Conservation (phyloP, 2,797 vertebrate species). For the Lerista edwardsae region DNA sequence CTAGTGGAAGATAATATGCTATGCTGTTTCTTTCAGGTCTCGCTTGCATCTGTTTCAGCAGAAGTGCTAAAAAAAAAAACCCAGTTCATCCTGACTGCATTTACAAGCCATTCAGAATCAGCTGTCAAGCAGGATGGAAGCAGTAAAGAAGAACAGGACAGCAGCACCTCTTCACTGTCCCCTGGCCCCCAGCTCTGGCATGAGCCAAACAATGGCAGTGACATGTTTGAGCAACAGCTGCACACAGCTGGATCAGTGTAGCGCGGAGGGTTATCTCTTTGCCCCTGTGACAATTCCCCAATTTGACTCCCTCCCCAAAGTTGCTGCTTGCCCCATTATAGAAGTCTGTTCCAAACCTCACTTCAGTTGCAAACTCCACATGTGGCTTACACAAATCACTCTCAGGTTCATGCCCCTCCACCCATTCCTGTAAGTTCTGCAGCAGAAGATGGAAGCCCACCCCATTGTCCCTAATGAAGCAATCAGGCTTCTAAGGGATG, state of each 20-base stretch:
- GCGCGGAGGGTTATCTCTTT: neutral
- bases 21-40: neutral
- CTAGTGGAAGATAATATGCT: slow-evolving; percentile 29
- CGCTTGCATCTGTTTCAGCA: slow-evolving; percentile 29
- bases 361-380: neutral
- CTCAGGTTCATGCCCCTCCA: no score
- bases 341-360: neutral
- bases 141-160: neutral
- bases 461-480: no score
- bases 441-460: no score
- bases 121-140: neutral
- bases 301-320: no score
- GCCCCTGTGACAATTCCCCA: no score
- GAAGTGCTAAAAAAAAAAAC: slow-evolving; percentile 24
- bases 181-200: neutral
- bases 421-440: no score
- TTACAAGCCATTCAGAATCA: neutral
- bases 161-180: neutral
- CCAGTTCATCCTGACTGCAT: neutral
- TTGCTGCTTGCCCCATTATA: no score
- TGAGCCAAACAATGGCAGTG: neutral
- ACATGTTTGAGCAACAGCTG: neutral
- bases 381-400: no score
- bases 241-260: no score
- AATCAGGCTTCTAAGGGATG: no score